Evolutionary conservation across 2,888 invertebrate genomes (phyloP).

Genomic region (Eristalis tenax): DNA sequence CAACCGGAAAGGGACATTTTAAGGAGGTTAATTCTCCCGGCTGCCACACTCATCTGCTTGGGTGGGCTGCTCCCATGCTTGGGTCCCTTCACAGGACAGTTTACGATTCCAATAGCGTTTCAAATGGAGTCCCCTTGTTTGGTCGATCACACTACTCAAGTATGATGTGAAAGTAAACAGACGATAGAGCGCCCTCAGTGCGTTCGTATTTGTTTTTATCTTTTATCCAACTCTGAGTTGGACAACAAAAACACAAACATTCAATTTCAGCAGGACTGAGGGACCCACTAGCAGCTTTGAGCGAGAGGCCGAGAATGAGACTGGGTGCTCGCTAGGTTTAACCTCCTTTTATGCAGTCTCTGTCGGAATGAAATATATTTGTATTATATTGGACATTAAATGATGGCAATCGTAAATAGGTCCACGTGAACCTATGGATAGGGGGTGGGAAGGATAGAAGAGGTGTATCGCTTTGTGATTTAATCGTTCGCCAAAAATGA

Average conservation of each 20-base stretch:
- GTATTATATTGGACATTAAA: slow-evolving; percentile 62
- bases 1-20: slow-evolving; percentile 55
- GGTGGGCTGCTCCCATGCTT: background rate
- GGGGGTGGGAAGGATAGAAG: background rate
- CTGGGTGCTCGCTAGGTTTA: background rate
- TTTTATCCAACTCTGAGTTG: slow-evolving; percentile 36
- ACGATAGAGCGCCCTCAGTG: slow-evolving; percentile 20
- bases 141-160: slow-evolving; percentile 58
- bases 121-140: slow-evolving; percentile 38
- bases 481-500: background rate
- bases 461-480: background rate
- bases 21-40: slow-evolving; percentile 48
- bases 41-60: background rate
- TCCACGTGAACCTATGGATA: background rate
- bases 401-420: slow-evolving; percentile 45
- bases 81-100: background rate
- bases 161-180: slow-evolving; percentile 62
- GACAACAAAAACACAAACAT: slow-evolving; percentile 31
- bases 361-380: slow-evolving; percentile 58
- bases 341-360: slow-evolving; percentile 51
- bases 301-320: background rate
- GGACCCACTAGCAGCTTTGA: background rate
- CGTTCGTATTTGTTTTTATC: slow-evolving; percentile 22
- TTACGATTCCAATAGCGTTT: slow-evolving; percentile 61
- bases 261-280: background rate